phyloP scores from a whole-genome alignment of 2,113 vertebrate species.

The Xiphophorus hellerii region DNA sequence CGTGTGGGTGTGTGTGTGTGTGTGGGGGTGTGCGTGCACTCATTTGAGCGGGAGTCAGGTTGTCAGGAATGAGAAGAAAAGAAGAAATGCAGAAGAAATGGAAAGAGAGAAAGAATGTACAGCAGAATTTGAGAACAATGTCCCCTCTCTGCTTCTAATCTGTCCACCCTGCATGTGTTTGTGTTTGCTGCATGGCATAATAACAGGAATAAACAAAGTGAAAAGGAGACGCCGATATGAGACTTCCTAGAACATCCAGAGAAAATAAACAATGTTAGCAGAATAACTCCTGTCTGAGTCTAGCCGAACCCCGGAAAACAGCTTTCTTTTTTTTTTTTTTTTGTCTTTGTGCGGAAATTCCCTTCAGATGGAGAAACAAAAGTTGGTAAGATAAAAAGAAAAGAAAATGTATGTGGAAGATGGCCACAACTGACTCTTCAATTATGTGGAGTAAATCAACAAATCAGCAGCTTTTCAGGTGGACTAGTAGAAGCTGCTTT shows the following conservation, averaged over 20 bases:
- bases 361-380: background rate
- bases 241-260: slow-evolving; percentile 48
- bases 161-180: slow-evolving; percentile 5
- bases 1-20: background rate
- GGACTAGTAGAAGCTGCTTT: background rate
- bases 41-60: background rate
- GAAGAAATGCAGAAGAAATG: background rate
- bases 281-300: background rate
- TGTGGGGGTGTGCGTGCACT: background rate
- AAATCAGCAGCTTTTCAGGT: too few relatives aligned
- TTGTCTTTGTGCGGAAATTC: background rate
- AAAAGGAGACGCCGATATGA: slow-evolving; percentile 9
- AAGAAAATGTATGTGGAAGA: background rate
- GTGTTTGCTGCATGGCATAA: slow-evolving; percentile 64
- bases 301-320: background rate
- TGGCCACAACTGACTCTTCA: background rate
- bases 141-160: slow-evolving; percentile 1
- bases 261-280: slow-evolving; percentile 68
- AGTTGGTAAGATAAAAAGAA: background rate
- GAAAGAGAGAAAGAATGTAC: background rate
- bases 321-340: too few relatives aligned
- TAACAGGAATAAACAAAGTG: slow-evolving; percentile 75
- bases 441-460: too few relatives aligned
- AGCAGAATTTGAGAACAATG: background rate
- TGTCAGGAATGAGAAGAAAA: background rate